These are phyloP conservation scores for Hybos culiciformis DNA, from an alignment of 2,888 invertebrate genomes.

Conservation along the genomic window DNA sequence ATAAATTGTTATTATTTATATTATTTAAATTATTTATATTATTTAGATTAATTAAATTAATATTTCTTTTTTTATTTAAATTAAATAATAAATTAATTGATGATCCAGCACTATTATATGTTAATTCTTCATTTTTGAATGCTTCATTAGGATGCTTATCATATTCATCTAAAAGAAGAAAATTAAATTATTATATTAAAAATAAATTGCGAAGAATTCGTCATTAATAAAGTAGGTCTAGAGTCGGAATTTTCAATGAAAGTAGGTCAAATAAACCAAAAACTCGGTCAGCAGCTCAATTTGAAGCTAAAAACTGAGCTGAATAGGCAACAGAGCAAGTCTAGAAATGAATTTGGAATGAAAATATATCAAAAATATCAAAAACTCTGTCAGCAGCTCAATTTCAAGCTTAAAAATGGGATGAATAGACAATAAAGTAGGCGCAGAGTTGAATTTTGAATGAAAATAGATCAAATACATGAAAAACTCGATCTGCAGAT, in stretches of 20 bases:
- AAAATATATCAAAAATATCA: neutral
- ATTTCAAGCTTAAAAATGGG: no score
- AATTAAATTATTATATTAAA: neutral
- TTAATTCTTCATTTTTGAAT: slow-evolving; percentile 83
- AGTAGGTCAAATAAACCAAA: no score
- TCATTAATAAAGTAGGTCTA: no score
- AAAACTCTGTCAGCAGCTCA: no score
- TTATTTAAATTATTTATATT: neutral
- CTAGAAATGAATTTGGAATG: neutral
- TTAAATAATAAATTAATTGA: neutral
- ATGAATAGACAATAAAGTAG: no score
- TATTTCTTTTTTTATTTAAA: neutral
- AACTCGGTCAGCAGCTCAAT: no score
- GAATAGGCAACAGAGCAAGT: no score
- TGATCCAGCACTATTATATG: slow-evolving; percentile 45
- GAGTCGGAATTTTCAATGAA: no score
- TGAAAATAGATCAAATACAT: no score
- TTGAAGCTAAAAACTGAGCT: no score
- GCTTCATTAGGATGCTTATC: slow-evolving; percentile 85
- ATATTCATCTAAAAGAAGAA: slow-evolving; percentile 51
- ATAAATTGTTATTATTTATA: neutral
- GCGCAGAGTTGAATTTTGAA: no score
- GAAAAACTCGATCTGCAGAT: no score
- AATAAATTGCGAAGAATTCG: neutral
- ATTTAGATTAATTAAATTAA: neutral